These are phyloP conservation scores for Schizopygopsis malacanthus DNA, from an alignment of 2,797 vertebrate species.

Conservation along the genomic window DNA sequence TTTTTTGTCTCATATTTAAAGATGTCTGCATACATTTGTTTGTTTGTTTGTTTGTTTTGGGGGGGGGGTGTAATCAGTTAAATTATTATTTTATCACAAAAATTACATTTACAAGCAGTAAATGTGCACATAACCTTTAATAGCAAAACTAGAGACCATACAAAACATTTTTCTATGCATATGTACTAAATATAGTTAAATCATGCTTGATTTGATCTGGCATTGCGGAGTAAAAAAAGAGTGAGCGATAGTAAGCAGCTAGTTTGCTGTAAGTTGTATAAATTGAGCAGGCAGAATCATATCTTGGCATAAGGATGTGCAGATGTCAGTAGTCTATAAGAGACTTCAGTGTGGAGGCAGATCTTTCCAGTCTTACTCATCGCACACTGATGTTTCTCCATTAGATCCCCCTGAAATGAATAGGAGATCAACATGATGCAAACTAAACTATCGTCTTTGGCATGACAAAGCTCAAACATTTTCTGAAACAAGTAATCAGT, in stretches of 20 bases:
- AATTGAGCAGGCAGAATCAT: background rate
- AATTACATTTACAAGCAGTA: background rate
- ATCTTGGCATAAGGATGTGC: background rate
- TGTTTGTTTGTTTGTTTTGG: too few relatives aligned
- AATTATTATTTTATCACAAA: background rate
- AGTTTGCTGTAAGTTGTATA: background rate
- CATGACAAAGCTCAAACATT: background rate
- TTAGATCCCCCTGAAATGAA: background rate
- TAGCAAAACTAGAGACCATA: background rate
- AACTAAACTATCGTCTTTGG: background rate
- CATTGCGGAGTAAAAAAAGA: background rate
- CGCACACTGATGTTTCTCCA: slow-evolving; percentile 33
- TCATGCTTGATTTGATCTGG: background rate
- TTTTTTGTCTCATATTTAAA: background rate
- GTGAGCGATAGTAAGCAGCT: background rate
- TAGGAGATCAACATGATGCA: background rate
- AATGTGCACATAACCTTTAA: background rate
- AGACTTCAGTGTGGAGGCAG: slow-evolving; percentile 42
- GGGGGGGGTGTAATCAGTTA: too few relatives aligned
- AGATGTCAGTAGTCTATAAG: slow-evolving; percentile 34
- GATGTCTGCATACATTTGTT: background rate
- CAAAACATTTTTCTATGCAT: background rate
- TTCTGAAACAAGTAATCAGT: background rate
- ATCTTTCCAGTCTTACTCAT: slow-evolving; percentile 15
- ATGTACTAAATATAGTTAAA: background rate